A percentile compares a stretch with the other conserved stretches of the same genome.
These are phyloP conservation scores for Zaprionus obscuricornis DNA, from an alignment of 2,888 invertebrate genomes.

Conservation along the genomic window DNA sequence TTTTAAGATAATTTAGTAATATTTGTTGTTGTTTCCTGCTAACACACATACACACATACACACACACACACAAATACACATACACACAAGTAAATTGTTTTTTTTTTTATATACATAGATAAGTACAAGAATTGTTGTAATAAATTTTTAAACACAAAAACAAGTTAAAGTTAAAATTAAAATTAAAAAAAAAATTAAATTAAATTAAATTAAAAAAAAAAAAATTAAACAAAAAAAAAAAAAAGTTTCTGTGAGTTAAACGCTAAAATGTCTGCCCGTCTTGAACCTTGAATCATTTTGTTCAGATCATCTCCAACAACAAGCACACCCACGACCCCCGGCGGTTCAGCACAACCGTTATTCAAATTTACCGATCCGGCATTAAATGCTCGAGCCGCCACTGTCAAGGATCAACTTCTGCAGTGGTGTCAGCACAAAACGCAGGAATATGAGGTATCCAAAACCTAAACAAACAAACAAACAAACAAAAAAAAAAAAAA, in stretches of 20 bases:
- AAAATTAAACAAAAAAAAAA: slow-evolving; percentile 29
- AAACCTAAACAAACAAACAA: slow-evolving; percentile 49
- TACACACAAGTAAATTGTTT: slow-evolving; percentile 23
- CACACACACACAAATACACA: slow-evolving; percentile 14
- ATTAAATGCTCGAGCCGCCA: slow-evolving; percentile 95
- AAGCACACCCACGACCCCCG: slow-evolving; percentile 85
- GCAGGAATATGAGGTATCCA: slow-evolving; percentile 96
- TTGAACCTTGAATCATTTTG: slow-evolving; percentile 80
- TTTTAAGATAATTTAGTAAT: slow-evolving; percentile 20
- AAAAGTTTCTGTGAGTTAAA: slow-evolving; percentile 69
- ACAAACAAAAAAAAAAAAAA: slow-evolving; percentile 27
- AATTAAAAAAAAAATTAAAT: slow-evolving; percentile 21
- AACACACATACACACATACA: slow-evolving; percentile 45
- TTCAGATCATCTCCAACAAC: slow-evolving; percentile 90
- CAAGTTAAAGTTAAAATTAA: too few relatives aligned
- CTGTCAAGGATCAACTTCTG: slow-evolving; percentile 98
- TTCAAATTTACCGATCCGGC: slow-evolving; percentile 96
- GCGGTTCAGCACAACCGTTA: slow-evolving; percentile 88
- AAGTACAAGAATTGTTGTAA: slow-evolving; percentile 44
- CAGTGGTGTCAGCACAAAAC: slow-evolving; percentile 99
- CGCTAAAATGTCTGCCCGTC: slow-evolving; percentile 82
- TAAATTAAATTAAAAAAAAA: too few relatives aligned
- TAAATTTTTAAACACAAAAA: slow-evolving; percentile 21
- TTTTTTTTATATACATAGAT: too few relatives aligned
- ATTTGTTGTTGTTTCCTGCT: slow-evolving; percentile 57